These are phyloP conservation scores for Chloroceryle amazona DNA, from an alignment of 2,797 vertebrate species.

Conservation along the genomic window DNA sequence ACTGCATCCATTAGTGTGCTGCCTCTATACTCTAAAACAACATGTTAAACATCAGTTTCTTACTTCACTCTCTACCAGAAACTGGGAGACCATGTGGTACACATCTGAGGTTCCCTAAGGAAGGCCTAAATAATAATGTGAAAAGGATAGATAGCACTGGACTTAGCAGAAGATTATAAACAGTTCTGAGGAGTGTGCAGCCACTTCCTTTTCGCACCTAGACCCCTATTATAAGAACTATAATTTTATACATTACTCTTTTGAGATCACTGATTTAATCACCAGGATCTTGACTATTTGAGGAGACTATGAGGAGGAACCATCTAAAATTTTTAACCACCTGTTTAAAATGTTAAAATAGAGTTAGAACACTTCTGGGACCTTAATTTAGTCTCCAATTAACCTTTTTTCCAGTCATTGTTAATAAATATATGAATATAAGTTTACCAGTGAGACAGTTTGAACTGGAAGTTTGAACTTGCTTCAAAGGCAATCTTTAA, in stretches of 20 bases:
- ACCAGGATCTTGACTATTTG: background rate
- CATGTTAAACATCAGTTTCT: background rate
- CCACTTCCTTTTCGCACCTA: background rate
- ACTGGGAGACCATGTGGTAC: background rate
- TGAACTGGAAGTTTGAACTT: slow-evolving; percentile 7
- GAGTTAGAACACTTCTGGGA: background rate
- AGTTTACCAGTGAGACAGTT: background rate
- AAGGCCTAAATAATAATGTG: background rate
- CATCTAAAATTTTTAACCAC: background rate
- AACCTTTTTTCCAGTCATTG: slow-evolving; percentile 34
- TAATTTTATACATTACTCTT: background rate
- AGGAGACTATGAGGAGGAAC: background rate
- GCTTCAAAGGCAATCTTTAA: slow-evolving; percentile 5
- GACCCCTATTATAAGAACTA: background rate
- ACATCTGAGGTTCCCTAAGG: background rate
- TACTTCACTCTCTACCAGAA: background rate
- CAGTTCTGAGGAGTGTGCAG: background rate
- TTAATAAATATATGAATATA: slow-evolving; percentile 29
- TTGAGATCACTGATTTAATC: background rate
- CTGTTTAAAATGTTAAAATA: slow-evolving; percentile 37
- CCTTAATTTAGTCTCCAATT: slow-evolving; percentile 21
- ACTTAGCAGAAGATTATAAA: background rate
- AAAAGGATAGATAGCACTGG: background rate
- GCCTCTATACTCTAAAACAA: background rate
- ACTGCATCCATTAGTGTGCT: background rate